These are phyloP conservation scores for Thelaira solivaga DNA, from an alignment of 2,888 invertebrate species.

Conservation along the genomic window DNA sequence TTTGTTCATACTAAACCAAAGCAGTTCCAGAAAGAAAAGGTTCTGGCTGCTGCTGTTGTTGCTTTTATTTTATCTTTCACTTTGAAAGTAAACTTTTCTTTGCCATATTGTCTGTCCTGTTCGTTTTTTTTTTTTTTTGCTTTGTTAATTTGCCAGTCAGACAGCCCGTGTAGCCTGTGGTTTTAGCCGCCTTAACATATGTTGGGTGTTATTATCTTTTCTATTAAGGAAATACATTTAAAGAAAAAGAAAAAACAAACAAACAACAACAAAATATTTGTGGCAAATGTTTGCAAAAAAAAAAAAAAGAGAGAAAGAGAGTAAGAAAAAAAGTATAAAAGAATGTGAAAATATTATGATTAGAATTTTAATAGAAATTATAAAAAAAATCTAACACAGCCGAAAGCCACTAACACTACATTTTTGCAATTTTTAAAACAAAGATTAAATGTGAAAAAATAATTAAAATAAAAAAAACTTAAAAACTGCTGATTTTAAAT, in stretches of 20 bases:
- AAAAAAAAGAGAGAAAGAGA: neutral
- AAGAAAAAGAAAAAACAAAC: neutral
- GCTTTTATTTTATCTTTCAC: slow-evolving; percentile 55
- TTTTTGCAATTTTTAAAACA: slow-evolving; percentile 8
- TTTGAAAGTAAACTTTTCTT: slow-evolving; percentile 55
- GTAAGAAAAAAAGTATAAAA: slow-evolving; percentile 13
- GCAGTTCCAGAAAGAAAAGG: slow-evolving; percentile 30
- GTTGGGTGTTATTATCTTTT: slow-evolving; percentile 55
- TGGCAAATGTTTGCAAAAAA: slow-evolving; percentile 13
- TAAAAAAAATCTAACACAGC: slow-evolving; percentile 35
- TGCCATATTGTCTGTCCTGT: neutral
- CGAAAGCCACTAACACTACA: neutral
- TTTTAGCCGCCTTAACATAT: slow-evolving; percentile 47
- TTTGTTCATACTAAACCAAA: slow-evolving; percentile 27
- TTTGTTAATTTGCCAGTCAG: neutral
- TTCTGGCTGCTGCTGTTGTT: slow-evolving; percentile 40
- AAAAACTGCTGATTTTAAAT: neutral
- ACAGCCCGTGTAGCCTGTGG: slow-evolving; percentile 25
- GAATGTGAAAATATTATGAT: slow-evolving; percentile 49
- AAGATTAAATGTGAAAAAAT: neutral
- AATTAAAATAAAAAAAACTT: neutral
- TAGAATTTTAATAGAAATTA: slow-evolving; percentile 61
- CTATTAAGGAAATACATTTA: slow-evolving; percentile 52
- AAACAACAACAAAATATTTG: slow-evolving; percentile 37
- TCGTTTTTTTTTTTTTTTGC: neutral